Percentiles rank a stretch among this genome's conserved stretches.
These are phyloP conservation scores for Synergus umbraculus DNA, from an alignment of 2,888 invertebrate genomes.

Conservation along the genomic window DNA sequence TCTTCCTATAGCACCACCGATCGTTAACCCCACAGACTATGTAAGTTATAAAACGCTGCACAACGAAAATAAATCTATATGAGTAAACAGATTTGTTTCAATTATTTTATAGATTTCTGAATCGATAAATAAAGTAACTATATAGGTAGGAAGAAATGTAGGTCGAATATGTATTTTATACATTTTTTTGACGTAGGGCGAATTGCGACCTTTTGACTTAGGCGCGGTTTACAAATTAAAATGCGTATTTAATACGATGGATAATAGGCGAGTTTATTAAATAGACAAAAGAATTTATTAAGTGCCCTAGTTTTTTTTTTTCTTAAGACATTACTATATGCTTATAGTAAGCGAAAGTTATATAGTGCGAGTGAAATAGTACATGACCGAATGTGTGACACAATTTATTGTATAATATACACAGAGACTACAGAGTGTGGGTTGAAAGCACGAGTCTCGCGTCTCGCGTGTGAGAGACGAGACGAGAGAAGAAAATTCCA, in stretches of 20 bases:
- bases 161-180: too few species aligned
- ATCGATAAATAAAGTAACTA: background rate
- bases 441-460: background rate
- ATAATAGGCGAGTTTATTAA: background rate
- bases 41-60: slow-evolving; percentile 20
- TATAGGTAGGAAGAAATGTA: too few species aligned
- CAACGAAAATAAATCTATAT: background rate
- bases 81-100: background rate
- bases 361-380: slow-evolving; percentile 14
- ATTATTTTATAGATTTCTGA: background rate
- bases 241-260: background rate
- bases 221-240: too few species aligned
- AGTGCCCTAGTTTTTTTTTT: slow-evolving; percentile 6
- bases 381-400: slow-evolving; percentile 31
- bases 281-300: background rate
- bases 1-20: slow-evolving; percentile 19
- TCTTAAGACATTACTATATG: background rate
- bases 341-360: slow-evolving; percentile 4
- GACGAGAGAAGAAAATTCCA: slow-evolving; percentile 1
- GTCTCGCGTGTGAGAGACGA: background rate
- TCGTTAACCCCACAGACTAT: slow-evolving; percentile 32
- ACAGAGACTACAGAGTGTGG: background rate
- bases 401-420: slow-evolving; percentile 38
- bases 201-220: too few species aligned
- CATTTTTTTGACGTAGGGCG: too few species aligned